A percentile compares a stretch with the other conserved stretches of the same genome.
Evolutionary conservation across 2,797 vertebrate species (phyloP).

Genomic region (Kryptopterus vitreolus): DNA sequence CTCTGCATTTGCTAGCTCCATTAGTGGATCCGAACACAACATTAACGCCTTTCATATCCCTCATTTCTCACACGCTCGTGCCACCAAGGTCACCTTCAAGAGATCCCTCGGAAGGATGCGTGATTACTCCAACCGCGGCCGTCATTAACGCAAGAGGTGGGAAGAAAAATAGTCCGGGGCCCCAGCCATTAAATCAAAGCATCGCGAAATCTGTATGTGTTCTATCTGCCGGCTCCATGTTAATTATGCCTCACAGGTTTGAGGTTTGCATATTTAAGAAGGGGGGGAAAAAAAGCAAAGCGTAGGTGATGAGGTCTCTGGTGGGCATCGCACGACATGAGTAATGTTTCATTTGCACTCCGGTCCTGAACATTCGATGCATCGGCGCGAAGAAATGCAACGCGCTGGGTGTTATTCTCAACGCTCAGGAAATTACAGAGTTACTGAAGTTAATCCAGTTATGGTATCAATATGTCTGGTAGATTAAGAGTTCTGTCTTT

Average conservation of each 20-base stretch:
- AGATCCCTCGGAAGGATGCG: constrained; percentile 41
- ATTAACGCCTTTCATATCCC: constrained; percentile 42
- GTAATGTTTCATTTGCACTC: constrained; percentile 39
- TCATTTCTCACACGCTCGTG: constrained; percentile 51
- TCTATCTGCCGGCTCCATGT: constrained; percentile 52
- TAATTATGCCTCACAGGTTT: constrained; percentile 55
- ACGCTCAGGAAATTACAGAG: neutral
- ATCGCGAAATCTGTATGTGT: constrained; percentile 59
- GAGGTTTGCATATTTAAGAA: constrained; percentile 45
- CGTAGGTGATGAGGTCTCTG: constrained; percentile 22
- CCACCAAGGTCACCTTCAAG: constrained; percentile 51
- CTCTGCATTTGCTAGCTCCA: constrained; percentile 39
- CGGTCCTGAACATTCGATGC: neutral
- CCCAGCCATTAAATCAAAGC: constrained; percentile 52
- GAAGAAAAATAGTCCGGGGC: constrained; percentile 51
- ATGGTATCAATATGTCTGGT: neutral
- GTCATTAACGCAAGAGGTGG: constrained; percentile 47
- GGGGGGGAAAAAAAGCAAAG: constrained; percentile 4
- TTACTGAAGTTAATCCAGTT: neutral
- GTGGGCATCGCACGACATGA: constrained; percentile 31
- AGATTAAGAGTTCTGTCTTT: neutral
- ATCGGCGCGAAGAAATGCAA: neutral
- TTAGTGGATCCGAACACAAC: constrained; percentile 26
- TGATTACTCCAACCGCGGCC: constrained; percentile 47
- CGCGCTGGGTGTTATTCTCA: neutral